Base-by-base conservation (phyloP, 2,888 invertebrate genomes). In the Agonopterix heracliana region DNA sequence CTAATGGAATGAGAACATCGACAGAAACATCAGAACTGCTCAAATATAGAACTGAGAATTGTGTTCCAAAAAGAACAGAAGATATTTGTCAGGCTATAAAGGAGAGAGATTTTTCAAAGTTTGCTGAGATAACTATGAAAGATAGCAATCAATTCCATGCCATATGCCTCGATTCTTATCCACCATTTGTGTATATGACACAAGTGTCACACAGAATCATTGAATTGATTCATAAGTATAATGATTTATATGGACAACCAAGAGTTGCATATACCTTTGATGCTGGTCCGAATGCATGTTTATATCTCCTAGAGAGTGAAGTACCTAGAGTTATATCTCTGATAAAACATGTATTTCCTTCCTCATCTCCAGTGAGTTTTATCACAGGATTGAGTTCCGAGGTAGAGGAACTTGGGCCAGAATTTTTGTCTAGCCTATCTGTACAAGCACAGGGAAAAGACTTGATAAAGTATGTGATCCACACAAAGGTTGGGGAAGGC, bases 121-220 rank as follows among this genome's bases (percentile, higher is more conserved):
- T 99, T 89, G 98, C 96, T n/a, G 93, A 95, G 71, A 89, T 98
- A 14, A 97, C 98, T 0, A 99, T 99, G 96, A 93, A 93, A 78
- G 99, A 99, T 68, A 98, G 98, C 53, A 99, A 99, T 89, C 96
- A 98, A 74, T 94, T 99, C 68, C 99, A 99, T 89, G 97, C 98
- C 0, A 90, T 96, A 26, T 96, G 96, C 66, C 81, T 97, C 54
- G 99, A 99, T 74, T 95, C 98, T 0, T 97, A 92, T 85, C 99
- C 99, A 13, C 98, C 99, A 0, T 94, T 95, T 74, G 89, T 93
- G 10, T 99, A 99, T 74, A 92, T 99, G 93, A 98, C 95, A 68
- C 95, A 97, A 68, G 90, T 92, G 0, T 98, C 99, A 0, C 93
- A 94, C 73, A 86, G 91, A 17, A 93, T 99, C 48, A 91, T 94